phyloP scores from a whole-genome alignment of 1,140 invertebrate genomes.

The Luehdorfia chinensis region DNA sequence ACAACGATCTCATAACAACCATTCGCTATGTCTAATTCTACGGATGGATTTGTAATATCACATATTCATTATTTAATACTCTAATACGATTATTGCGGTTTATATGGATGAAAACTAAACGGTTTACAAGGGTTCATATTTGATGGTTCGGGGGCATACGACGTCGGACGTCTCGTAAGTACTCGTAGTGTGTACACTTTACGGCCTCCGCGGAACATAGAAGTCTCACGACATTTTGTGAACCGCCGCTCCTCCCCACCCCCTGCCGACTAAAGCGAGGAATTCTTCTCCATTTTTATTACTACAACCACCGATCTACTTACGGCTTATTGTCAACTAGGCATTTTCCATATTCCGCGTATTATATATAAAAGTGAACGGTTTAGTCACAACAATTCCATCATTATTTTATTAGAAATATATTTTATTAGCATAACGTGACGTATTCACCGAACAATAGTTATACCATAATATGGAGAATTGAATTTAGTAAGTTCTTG shows the following conservation, averaged over 20 bases:
- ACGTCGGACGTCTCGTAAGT: constrained; percentile 25
- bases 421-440: too few species aligned
- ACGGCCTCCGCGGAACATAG: constrained; percentile 29
- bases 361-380: too few species aligned
- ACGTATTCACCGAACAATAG: too few species aligned
- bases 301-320: constrained; percentile 28
- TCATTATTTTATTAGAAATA: too few species aligned
- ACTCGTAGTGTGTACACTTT: constrained; percentile 47
- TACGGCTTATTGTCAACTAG: constrained; percentile 29
- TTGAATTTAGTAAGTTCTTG: too few species aligned
- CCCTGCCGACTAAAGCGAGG: constrained; percentile 23
- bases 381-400: too few species aligned
- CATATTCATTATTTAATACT: too few species aligned
- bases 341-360: constrained; percentile 22
- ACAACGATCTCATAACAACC: constrained; percentile 24
- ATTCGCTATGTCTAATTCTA: constrained; percentile 30
- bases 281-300: constrained; percentile 35
- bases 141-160: background rate
- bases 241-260: constrained; percentile 3
- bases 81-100: too few species aligned
- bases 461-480: too few species aligned
- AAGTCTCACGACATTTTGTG: constrained; percentile 30
- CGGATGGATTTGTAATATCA: too few species aligned
- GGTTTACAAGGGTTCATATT: constrained; percentile 12
- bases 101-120: constrained; percentile 10